A percentile compares a stretch with the other conserved stretches of the same genome.
These are phyloP conservation scores for Procambarus clarkii DNA, from an alignment of 1,140 invertebrate genomes.

Conservation along the genomic window DNA sequence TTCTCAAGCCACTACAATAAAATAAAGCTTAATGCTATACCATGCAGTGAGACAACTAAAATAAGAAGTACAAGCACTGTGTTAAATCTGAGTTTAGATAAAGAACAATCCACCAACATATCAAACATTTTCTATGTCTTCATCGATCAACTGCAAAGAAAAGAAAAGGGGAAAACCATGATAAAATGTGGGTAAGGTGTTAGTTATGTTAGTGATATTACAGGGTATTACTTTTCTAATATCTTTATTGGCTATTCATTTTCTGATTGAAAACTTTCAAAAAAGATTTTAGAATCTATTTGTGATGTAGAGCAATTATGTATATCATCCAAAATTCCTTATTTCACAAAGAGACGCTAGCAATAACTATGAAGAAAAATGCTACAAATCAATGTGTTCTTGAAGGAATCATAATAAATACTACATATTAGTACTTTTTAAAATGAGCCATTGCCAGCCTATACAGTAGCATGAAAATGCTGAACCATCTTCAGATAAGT, in stretches of 20 bases:
- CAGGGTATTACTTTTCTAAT: conserved; percentile 16
- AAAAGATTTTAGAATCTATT: too few species aligned
- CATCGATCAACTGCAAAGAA: conserved; percentile 68
- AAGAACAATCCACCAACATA: conserved; percentile 46
- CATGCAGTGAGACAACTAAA: conserved; percentile 36
- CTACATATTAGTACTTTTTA: too few species aligned
- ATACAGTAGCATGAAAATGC: too few species aligned
- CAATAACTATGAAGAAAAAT: too few species aligned
- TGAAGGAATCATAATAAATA: too few species aligned
- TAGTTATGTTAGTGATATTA: conserved; percentile 54
- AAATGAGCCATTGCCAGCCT: too few species aligned
- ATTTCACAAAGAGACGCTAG: too few species aligned
- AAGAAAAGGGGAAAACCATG: conserved; percentile 60
- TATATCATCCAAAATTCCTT: too few species aligned
- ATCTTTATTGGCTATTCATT: not conserved
- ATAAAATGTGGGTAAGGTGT: conserved; percentile 40
- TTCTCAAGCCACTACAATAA: conserved; percentile 10
- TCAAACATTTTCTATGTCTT: conserved; percentile 69
- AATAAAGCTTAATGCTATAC: not conserved
- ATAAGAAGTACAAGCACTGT: conserved; percentile 18
- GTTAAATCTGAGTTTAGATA: conserved; percentile 31
- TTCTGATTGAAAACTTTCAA: not conserved
- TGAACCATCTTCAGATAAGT: too few species aligned
- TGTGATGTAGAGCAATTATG: too few species aligned
- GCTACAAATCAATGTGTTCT: too few species aligned